Base-by-base conservation (phyloP, 2,888 invertebrate species). In the Scaptomyza flava region DNA sequence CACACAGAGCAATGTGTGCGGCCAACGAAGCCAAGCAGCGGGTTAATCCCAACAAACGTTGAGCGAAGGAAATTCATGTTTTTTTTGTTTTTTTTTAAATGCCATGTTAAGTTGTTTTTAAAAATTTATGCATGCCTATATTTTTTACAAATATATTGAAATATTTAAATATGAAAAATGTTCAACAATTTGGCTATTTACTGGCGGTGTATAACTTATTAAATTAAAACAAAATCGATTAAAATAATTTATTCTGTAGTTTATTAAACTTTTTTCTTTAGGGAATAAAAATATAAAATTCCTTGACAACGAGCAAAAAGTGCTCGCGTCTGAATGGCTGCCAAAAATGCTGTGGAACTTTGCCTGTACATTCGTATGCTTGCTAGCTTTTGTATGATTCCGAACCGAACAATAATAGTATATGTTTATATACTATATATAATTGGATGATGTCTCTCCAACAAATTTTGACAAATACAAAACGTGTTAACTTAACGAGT, bases 1-100 rank as follows among this genome's bases (percentile, higher is more conserved):
- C 95, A 0, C 93, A 94, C 54, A 93, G 93, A 62, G 96, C 96
- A 0, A 93, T 93, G 27, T 93, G 94, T 58, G 93, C 95, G 0
- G 96, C 96, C 0, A 93, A 94, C 20, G 94, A 94, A 14, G 96
- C 96, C 6, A 95, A 95, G 77, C 93, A 94, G 5, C 85, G 88
- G 1, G 47, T 73, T 7, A 52, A 67, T 34, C 52, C 14, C 6
- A 3, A 8, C 27, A 30, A 52, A 0, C 12, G 42, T 8, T 58
- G 46, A 63, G 5, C 1, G 5, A 1, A 27, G 27, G 27, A 27
- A 27, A 27, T 27, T 1, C 6, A 27, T 4, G 5, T 17, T 17
- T 17, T 17, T 17, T 17, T n/a, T n/a, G n/a, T n/a, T 2, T 27
- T 27, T 27, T 27, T 27, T 27, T 4, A 27, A 27, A 27, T 12